Evolutionary conservation across 2,888 invertebrate genomes (phyloP).

Genomic region (Patella depressa): DNA sequence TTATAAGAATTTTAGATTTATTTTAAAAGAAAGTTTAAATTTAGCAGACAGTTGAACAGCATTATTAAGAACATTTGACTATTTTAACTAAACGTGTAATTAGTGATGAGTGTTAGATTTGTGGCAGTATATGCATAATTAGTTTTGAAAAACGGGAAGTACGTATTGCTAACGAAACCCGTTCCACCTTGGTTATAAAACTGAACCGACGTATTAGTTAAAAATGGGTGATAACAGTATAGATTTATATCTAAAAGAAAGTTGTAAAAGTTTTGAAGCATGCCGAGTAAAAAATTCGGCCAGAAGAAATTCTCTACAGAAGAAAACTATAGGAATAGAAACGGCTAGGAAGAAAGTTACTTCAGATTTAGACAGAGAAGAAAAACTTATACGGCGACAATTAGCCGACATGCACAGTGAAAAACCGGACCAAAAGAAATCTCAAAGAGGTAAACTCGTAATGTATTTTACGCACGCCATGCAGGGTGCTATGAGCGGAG

Average conservation of each 20-base stretch:
- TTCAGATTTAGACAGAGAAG: constrained; percentile 49
- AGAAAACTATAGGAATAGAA: constrained; percentile 56
- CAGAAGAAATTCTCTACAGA: constrained; percentile 54
- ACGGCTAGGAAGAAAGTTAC: constrained; percentile 49
- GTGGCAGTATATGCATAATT: too few species aligned
- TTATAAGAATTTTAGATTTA: too few species aligned
- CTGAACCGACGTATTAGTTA: not conserved
- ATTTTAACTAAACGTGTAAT: too few species aligned
- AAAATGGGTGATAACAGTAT: constrained; percentile 41
- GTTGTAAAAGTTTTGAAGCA: constrained; percentile 53
- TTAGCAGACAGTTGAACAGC: too few species aligned
- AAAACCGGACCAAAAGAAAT: too few species aligned
- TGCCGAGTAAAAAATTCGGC: constrained; percentile 57
- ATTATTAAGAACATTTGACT: too few species aligned
- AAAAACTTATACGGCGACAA: constrained; percentile 51
- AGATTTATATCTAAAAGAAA: constrained; percentile 55
- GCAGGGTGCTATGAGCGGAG: too few species aligned
- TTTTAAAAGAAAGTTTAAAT: too few species aligned
- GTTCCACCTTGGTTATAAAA: not conserved
- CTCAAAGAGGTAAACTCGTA: too few species aligned
- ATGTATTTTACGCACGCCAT: too few species aligned
- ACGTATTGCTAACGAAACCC: not conserved
- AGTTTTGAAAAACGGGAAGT: too few species aligned
- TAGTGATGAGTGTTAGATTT: too few species aligned
- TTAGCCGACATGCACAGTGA: constrained; percentile 55